Evolutionary conservation across 2,113 vertebrate genomes (phyloP).

Genomic region (Peucedramus taeniatus): DNA sequence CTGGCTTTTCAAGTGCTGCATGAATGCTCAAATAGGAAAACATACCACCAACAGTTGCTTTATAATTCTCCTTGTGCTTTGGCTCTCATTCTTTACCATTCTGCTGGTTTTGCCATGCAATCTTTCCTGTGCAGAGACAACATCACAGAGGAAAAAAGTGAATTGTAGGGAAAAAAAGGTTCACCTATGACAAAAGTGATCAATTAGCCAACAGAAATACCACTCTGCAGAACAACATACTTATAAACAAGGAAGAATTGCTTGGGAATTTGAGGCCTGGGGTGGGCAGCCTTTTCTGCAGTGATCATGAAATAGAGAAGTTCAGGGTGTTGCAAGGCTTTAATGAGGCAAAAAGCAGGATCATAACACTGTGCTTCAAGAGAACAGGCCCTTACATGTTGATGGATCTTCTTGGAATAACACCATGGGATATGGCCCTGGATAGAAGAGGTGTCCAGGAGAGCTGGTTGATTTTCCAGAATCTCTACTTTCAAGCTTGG

Average conservation of each 20-base stretch:
- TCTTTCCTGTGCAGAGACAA: neutral
- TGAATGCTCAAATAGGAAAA: neutral
- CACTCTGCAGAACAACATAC: neutral
- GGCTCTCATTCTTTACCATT: neutral
- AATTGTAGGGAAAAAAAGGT: neutral
- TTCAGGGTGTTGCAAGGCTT: neutral
- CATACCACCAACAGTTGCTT: neutral
- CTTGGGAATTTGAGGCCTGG: neutral
- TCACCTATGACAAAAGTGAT: neutral
- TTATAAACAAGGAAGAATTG: neutral
- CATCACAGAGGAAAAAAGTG: neutral
- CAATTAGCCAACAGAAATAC: neutral
- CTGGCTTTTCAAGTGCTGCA: neutral
- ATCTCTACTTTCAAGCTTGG: neutral
- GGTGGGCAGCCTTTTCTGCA: neutral
- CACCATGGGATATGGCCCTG: neutral
- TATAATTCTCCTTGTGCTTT: neutral
- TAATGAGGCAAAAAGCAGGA: neutral
- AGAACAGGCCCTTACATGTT: neutral
- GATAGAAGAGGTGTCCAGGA: neutral
- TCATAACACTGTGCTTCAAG: neutral
- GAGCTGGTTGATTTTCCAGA: neutral
- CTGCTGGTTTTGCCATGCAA: neutral
- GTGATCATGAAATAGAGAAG: neutral
- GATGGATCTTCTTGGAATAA: neutral